These are phyloP conservation scores for Vandiemenella viatica DNA, from an alignment of 2,888 invertebrate species.

Conservation along the genomic window DNA sequence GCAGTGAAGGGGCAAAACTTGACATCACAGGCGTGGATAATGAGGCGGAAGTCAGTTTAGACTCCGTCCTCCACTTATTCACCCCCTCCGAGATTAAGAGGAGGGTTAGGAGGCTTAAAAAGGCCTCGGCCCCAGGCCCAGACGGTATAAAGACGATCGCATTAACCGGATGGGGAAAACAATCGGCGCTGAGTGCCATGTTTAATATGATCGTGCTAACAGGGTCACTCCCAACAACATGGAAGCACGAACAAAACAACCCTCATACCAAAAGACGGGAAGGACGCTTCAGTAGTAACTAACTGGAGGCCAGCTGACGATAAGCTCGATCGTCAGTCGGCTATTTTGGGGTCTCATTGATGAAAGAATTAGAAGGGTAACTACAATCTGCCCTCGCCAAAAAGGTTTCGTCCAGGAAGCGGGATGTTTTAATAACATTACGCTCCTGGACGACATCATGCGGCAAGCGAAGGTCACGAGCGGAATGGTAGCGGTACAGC, in stretches of 20 bases:
- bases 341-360: background rate
- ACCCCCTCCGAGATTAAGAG: too few species aligned
- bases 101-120: too few species aligned
- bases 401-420: background rate
- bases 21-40: too few species aligned
- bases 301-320: background rate
- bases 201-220: background rate
- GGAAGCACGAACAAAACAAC: background rate
- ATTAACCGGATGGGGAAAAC: background rate
- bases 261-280: background rate
- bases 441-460: slow-evolving; percentile 8
- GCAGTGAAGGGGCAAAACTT: too few species aligned
- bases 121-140: background rate
- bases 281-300: background rate
- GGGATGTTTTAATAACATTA: slow-evolving; percentile 2
- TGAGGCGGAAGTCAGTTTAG: too few species aligned
- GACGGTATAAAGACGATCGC: background rate
- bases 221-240: background rate
- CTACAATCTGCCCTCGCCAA: background rate
- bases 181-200: background rate
- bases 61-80: too few species aligned
- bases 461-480: slow-evolving; percentile 5
- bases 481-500: slow-evolving; percentile 9
- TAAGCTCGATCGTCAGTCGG: background rate
- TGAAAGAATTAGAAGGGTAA: background rate